These are phyloP conservation scores for Meriones unguiculatus DNA, from an alignment of 2,113 vertebrate species.

Conservation along the genomic window DNA sequence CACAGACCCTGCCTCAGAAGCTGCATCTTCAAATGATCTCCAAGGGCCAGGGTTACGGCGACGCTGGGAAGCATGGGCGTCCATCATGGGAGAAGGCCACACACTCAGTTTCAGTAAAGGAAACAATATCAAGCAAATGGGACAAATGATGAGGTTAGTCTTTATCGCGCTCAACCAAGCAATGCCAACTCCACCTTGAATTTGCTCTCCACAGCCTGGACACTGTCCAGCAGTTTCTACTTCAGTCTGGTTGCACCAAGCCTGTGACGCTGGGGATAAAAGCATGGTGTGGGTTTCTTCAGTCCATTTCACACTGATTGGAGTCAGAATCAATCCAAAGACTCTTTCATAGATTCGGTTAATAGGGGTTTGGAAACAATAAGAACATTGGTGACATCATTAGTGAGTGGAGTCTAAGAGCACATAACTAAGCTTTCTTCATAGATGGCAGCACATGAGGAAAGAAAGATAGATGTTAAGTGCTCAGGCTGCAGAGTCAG, in stretches of 20 bases:
- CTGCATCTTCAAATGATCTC: background rate
- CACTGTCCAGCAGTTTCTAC: background rate
- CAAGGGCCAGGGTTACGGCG: background rate
- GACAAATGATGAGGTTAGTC: background rate
- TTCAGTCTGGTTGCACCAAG: background rate
- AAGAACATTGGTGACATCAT: background rate
- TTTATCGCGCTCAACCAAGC: background rate
- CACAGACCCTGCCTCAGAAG: background rate
- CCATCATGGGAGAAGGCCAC: background rate
- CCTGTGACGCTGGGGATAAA: background rate
- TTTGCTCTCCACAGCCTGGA: background rate
- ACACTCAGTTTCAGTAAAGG: background rate
- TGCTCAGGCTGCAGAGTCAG: background rate
- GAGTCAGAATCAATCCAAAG: background rate
- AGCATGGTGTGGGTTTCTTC: background rate
- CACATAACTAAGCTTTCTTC: background rate
- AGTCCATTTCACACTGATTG: background rate
- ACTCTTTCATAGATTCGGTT: background rate
- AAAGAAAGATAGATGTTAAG: background rate
- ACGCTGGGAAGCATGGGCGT: accelerated
- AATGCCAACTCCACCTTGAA: background rate
- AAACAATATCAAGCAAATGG: background rate
- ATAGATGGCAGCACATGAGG: background rate
- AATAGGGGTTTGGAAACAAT: background rate
- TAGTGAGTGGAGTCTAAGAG: background rate